Evolutionary conservation across 1,140 invertebrate species (phyloP).

Genomic region (Heliothis virescens): DNA sequence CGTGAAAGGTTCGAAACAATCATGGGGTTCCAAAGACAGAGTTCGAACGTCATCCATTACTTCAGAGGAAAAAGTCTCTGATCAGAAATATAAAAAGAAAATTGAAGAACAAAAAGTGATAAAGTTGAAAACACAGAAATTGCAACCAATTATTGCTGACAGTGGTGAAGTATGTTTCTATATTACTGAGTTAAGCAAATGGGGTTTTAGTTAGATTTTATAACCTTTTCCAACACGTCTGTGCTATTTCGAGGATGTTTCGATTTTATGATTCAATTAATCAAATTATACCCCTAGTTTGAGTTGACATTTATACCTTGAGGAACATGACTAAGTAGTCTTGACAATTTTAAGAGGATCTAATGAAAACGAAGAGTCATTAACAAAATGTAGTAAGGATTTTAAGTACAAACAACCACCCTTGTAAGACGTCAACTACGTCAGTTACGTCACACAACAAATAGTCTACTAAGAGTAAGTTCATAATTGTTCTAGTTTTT

Average conservation of each 20-base stretch:
- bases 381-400: not conserved
- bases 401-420: too few relatives aligned
- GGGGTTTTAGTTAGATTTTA: too few relatives aligned
- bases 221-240: too few relatives aligned
- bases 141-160: constrained; percentile 72
- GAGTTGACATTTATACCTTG: not conserved
- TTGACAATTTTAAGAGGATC: too few relatives aligned
- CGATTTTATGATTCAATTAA: too few relatives aligned
- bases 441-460: too few relatives aligned
- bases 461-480: too few relatives aligned
- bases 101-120: constrained; percentile 65
- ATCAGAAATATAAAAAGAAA: constrained; percentile 78
- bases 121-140: constrained; percentile 63
- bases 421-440: too few relatives aligned
- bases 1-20: constrained; percentile 93
- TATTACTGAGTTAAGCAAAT: too few relatives aligned
- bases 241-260: too few relatives aligned
- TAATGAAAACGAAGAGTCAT: too few relatives aligned
- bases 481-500: constrained; percentile 63
- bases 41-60: constrained; percentile 74
- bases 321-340: too few relatives aligned
- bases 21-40: constrained; percentile 82
- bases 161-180: constrained; percentile 82
- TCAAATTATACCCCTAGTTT: not conserved
- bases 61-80: constrained; percentile 80